Percentiles rank a stretch among this genome's conserved stretches.
phyloP scores from a whole-genome alignment of 2,113 vertebrate species.

The Scatophagus argus region DNA sequence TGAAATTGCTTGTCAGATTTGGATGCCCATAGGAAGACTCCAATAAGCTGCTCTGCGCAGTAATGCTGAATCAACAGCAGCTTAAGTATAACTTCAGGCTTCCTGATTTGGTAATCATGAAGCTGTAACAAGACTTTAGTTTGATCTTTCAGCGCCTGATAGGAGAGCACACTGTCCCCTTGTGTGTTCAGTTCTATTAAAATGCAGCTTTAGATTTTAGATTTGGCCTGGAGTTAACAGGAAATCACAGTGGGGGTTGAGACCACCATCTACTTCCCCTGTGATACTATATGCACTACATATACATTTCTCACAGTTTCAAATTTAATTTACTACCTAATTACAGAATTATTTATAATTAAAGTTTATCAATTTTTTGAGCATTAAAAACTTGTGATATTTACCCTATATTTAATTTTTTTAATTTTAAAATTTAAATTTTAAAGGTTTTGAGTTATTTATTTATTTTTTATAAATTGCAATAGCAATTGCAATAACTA shows the following conservation, averaged over 20 bases:
- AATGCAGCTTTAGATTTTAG: constrained; percentile 42
- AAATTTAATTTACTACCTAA: neutral
- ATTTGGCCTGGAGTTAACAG: constrained; percentile 55
- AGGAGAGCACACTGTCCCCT: constrained; percentile 28
- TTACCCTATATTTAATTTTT: constrained; percentile 7
- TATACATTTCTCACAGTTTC: neutral
- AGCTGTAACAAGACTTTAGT: constrained; percentile 53
- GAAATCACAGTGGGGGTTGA: constrained; percentile 49
- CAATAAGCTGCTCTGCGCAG: constrained; percentile 41
- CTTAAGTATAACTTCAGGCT: constrained; percentile 55
- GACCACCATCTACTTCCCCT: constrained; percentile 36
- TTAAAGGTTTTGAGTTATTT: neutral
- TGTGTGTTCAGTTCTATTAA: constrained; percentile 55
- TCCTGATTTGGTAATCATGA: constrained; percentile 56
- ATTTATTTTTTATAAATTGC: too few relatives aligned
- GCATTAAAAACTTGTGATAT: neutral
- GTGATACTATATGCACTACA: constrained; percentile 9
- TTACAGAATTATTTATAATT: neutral
- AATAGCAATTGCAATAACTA: too few relatives aligned
- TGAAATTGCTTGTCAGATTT: constrained; percentile 37
- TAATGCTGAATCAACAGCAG: constrained; percentile 66
- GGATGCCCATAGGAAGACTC: constrained; percentile 40
- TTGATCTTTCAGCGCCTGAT: constrained; percentile 48
- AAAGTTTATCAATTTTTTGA: neutral
- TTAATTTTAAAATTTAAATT: too few relatives aligned